Evolutionary conservation across 2,888 invertebrate genomes (phyloP).

Genomic region (Pollenia angustigena): DNA sequence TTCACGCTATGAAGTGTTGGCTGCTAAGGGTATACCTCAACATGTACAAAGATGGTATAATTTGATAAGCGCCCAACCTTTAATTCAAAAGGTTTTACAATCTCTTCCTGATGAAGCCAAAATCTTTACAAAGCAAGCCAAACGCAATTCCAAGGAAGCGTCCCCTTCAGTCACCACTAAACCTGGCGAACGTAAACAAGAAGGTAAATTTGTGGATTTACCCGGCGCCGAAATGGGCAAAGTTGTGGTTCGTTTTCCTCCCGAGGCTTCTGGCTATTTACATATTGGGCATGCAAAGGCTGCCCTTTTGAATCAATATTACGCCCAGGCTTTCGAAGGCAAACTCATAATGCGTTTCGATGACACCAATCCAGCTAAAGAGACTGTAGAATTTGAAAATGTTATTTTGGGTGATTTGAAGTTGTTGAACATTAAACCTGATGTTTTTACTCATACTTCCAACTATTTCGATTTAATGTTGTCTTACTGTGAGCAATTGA

Average conservation of each 20-base stretch:
- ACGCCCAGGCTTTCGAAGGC: slow-evolving; percentile 96
- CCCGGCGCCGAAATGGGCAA: slow-evolving; percentile 99
- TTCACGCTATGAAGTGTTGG: slow-evolving; percentile 80
- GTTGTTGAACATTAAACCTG: slow-evolving; percentile 95
- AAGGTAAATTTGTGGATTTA: slow-evolving; percentile 98
- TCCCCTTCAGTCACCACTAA: slow-evolving; percentile 78
- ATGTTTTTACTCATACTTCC: slow-evolving; percentile 97
- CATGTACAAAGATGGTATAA: slow-evolving; percentile 89
- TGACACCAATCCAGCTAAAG: slow-evolving; percentile 99
- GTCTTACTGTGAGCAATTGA: slow-evolving; percentile 92
- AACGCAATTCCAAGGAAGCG: slow-evolving; percentile 74
- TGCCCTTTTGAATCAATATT: slow-evolving; percentile 98
- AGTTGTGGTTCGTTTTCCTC: slow-evolving; percentile 99
- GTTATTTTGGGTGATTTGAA: slow-evolving; percentile 97
- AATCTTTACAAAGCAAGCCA: slow-evolving; percentile 75
- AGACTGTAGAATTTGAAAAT: slow-evolving; percentile 98
- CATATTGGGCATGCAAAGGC: slow-evolving; percentile 99
- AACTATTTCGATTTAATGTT: slow-evolving; percentile 98
- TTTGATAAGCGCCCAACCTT: slow-evolving; percentile 87
- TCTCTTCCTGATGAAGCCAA: slow-evolving; percentile 86
- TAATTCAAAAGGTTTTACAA: slow-evolving; percentile 86
- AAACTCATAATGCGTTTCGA: slow-evolving; percentile 99
- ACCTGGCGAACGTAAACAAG: slow-evolving; percentile 88
- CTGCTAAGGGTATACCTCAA: slow-evolving; percentile 85
- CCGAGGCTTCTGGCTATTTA: slow-evolving; percentile 98